These are phyloP conservation scores for Ibidorhyncha struthersii DNA, from an alignment of 2,113 vertebrate genomes.

Conservation along the genomic window DNA sequence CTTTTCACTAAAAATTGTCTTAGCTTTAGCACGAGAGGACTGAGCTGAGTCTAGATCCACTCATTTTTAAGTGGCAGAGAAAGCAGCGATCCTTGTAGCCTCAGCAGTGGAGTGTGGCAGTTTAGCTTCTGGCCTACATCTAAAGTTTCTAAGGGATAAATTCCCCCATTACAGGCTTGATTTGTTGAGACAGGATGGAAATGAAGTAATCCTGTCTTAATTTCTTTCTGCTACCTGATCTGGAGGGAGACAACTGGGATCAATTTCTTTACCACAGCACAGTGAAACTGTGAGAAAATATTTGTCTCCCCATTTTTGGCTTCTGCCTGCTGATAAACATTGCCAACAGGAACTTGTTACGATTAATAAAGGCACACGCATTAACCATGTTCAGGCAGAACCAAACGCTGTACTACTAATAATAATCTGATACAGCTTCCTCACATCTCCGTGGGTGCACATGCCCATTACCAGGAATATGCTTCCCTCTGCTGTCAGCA, in stretches of 20 bases:
- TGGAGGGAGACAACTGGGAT: slow-evolving; percentile 47
- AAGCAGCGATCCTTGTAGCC: neutral
- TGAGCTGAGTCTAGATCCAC: neutral
- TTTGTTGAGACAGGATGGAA: slow-evolving; percentile 65
- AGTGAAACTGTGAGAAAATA: slow-evolving; percentile 31
- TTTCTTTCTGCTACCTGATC: slow-evolving; percentile 68
- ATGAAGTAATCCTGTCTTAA: slow-evolving; percentile 62
- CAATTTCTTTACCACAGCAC: slow-evolving; percentile 21
- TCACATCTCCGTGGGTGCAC: neutral
- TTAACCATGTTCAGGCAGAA: slow-evolving; percentile 17
- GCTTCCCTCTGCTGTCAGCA: slow-evolving; percentile 69
- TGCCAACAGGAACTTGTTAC: slow-evolving; percentile 31
- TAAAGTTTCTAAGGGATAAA: slow-evolving; percentile 40
- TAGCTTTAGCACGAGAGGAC: neutral
- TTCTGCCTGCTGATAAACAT: slow-evolving; percentile 1
- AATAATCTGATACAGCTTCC: neutral
- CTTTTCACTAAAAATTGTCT: neutral
- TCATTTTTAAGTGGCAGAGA: neutral
- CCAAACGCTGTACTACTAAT: neutral
- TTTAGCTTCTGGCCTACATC: neutral
- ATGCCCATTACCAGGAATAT: slow-evolving; percentile 23
- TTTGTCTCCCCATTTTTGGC: slow-evolving; percentile 19
- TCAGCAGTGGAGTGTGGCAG: neutral
- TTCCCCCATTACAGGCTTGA: slow-evolving; percentile 24
- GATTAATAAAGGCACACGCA: slow-evolving; percentile 28